Conservation (phyloP, 2,113 vertebrate species). For the Hippocampus zosterae region DNA sequence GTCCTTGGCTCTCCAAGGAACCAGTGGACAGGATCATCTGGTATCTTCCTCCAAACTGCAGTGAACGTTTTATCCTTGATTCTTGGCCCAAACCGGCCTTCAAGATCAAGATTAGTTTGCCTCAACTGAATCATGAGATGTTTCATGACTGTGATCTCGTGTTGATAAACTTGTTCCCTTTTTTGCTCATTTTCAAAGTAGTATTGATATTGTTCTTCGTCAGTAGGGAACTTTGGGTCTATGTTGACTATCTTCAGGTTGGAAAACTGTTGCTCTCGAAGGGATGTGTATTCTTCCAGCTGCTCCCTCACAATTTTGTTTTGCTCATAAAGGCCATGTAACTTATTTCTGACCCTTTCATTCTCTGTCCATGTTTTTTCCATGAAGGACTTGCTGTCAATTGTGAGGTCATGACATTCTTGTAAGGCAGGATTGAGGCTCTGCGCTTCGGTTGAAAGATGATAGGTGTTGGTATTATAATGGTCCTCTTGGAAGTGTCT, state of each 20-base stretch:
- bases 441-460: not conserved
- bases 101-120: constrained; percentile 3
- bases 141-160: not conserved
- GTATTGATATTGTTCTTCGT: not conserved
- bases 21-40: not conserved
- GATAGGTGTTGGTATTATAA: not conserved
- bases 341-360: constrained; percentile 3
- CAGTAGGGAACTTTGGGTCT: not conserved
- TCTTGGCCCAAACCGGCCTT: not conserved
- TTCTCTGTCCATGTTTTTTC: not conserved
- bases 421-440: not conserved
- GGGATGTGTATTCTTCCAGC: not conserved
- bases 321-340: not conserved
- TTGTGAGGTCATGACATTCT: not conserved
- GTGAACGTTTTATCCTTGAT: not conserved
- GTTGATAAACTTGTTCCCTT: not conserved
- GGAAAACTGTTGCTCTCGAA: not conserved
- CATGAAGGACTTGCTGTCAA: too few relatives aligned
- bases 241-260: not conserved
- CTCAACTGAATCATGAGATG: not conserved
- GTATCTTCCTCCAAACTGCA: not conserved
- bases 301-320: not conserved
- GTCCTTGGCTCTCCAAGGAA: not conserved
- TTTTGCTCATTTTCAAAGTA: not conserved
- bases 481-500: not conserved